phyloP scores from a whole-genome alignment of 2,113 vertebrate species.

The Castor canadensis region DNA sequence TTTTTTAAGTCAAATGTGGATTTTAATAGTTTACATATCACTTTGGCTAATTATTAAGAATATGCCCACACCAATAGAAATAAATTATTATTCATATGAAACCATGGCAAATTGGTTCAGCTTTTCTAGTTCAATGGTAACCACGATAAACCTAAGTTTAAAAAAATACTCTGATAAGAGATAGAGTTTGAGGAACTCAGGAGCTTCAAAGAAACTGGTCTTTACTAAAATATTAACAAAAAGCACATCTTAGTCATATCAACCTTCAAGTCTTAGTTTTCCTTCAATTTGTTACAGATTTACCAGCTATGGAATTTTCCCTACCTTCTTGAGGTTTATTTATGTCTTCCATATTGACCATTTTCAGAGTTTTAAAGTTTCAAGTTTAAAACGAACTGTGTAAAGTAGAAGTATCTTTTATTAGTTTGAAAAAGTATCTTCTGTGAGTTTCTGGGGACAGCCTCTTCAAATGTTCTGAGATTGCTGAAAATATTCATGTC shows the following conservation, averaged over 20 bases:
- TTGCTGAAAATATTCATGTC: constrained; percentile 62
- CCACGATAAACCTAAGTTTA: not conserved
- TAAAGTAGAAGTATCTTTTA: constrained; percentile 74
- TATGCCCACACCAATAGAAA: not conserved
- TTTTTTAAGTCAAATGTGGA: not conserved
- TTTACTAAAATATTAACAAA: constrained; percentile 41
- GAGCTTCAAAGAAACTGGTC: constrained; percentile 3
- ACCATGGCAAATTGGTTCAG: not conserved
- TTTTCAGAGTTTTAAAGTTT: constrained; percentile 55
- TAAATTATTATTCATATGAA: not conserved
- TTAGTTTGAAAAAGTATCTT: constrained; percentile 67
- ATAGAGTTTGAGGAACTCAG: not conserved
- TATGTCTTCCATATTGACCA: constrained; percentile 16
- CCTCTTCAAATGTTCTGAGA: constrained; percentile 58
- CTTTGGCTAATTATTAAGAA: not conserved
- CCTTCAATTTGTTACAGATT: constrained; percentile 40
- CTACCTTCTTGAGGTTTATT: constrained; percentile 38
- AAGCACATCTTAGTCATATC: not conserved
- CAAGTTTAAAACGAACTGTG: constrained; percentile 64
- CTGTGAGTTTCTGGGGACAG: constrained; percentile 68
- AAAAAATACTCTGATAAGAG: not conserved
- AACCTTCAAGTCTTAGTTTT: not conserved
- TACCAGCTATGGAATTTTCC: constrained; percentile 51
- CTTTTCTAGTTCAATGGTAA: not conserved
- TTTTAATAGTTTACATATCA: not conserved